A percentile compares a stretch with the other conserved stretches of the same genome.
phyloP scores from a whole-genome alignment of 2,888 invertebrate species.

The Cheiracanthium punctorium region DNA sequence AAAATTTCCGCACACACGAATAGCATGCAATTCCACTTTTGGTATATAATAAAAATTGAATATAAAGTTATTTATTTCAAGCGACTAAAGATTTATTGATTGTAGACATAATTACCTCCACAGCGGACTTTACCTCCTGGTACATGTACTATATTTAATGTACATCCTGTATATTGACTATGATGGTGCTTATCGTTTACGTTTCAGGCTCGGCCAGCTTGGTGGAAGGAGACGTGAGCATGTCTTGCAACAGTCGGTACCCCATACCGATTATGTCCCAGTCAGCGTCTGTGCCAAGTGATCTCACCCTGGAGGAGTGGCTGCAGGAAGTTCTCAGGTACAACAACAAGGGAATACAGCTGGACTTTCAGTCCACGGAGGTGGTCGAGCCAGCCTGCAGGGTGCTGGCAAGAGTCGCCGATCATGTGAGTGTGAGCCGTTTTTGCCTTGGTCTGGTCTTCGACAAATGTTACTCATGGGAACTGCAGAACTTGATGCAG shows the following conservation, averaged over 20 bases:
- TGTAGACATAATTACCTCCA: no score
- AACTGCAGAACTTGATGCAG: no score
- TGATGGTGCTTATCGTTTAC: neutral
- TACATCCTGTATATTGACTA: no score
- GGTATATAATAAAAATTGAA: no score
- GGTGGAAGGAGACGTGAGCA: conserved; percentile 72
- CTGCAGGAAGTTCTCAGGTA: conserved; percentile 73
- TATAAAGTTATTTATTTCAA: no score
- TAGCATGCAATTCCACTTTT: no score
- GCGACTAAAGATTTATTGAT: no score
- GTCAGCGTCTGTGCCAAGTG: conserved; percentile 74
- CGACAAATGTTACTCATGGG: no score
- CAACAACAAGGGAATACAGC: conserved; percentile 75
- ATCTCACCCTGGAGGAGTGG: conserved; percentile 76
- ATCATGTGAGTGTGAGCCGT: conserved; percentile 61
- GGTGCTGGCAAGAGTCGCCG: conserved; percentile 72
- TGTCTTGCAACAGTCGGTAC: conserved; percentile 72
- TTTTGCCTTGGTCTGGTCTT: no score
- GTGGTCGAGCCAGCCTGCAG: conserved; percentile 75
- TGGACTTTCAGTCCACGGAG: conserved; percentile 76
- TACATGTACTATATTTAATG: no score
- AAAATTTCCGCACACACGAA: no score
- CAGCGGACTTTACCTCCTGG: no score
- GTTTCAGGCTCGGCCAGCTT: conserved; percentile 69
- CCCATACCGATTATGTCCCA: conserved; percentile 76